Percentiles rank a stretch among this genome's conserved stretches.
Evolutionary conservation across 2,113 vertebrate species (phyloP).

Genomic region (Connochaetes taurinus): DNA sequence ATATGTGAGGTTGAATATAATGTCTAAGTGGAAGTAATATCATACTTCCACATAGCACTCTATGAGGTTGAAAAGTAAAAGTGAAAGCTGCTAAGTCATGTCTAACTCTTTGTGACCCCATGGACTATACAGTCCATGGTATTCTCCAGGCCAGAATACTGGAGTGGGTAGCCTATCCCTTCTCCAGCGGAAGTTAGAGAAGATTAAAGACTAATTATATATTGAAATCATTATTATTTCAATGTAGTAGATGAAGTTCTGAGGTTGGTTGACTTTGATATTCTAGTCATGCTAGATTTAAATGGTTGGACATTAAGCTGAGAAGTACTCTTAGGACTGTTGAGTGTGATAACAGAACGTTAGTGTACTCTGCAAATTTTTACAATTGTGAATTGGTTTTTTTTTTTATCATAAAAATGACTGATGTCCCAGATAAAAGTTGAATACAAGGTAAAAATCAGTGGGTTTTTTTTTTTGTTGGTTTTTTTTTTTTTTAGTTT

Average conservation of each 20-base stretch:
- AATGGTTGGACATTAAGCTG: not conserved
- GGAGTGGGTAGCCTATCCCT: not conserved
- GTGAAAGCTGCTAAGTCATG: rapidly evolving
- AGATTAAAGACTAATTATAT: not conserved
- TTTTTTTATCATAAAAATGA: not conserved
- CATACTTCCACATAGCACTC: not conserved
- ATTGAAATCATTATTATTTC: not conserved
- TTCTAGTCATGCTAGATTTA: not conserved
- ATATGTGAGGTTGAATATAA: not conserved
- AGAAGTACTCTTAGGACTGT: not conserved
- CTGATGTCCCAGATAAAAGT: not conserved
- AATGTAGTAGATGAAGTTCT: not conserved
- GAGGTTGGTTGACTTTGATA: not conserved
- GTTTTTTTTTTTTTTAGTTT: not conserved
- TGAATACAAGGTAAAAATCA: not conserved
- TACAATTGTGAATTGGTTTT: not conserved
- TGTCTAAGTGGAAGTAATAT: not conserved
- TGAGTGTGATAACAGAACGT: not conserved
- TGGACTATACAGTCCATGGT: not conserved
- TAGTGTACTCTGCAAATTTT: not conserved
- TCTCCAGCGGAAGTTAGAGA: not conserved
- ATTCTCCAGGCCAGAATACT: not conserved
- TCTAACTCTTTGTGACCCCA: not conserved
- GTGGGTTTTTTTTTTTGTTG: not conserved
- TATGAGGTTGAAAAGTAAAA: not conserved